Evolutionary conservation across 2,888 invertebrate species (phyloP).

Genomic region (Psylliodes chrysocephalus): DNA sequence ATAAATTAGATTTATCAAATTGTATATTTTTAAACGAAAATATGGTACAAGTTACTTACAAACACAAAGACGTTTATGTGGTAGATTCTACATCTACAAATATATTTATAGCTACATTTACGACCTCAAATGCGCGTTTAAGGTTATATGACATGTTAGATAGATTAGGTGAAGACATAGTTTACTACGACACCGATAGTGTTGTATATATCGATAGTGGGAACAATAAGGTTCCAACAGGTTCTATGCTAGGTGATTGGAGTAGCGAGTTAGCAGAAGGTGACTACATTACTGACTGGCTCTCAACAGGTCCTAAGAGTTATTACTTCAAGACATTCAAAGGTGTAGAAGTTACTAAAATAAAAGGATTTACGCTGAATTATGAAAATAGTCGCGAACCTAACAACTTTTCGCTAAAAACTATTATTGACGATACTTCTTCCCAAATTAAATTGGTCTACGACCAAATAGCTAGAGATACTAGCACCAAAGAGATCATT

Average conservation of each 20-base stretch:
- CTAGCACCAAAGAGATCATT: constrained; percentile 2
- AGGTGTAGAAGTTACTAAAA: constrained; percentile 25
- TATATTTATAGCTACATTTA: constrained; percentile 38
- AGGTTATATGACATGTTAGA: constrained; percentile 31
- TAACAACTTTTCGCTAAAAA: too few species aligned
- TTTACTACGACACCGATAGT: constrained; percentile 34
- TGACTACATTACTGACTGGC: constrained; percentile 33
- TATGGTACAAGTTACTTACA: constrained; percentile 32
- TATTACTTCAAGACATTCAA: constrained; percentile 34
- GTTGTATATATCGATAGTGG: constrained; percentile 38
- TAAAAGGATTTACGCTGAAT: constrained; percentile 29
- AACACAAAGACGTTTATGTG: constrained; percentile 36
- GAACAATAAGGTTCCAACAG: constrained; percentile 35
- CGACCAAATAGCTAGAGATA: constrained; percentile 15
- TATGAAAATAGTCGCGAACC: constrained; percentile 21
- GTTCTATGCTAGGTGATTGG: constrained; percentile 36
- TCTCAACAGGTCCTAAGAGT: constrained; percentile 31
- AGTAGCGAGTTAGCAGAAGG: constrained; percentile 30
- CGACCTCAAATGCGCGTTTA: too few species aligned
- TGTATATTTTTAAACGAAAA: constrained; percentile 28
- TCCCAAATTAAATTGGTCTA: neutral
- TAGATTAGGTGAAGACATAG: constrained; percentile 33
- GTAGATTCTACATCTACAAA: constrained; percentile 39
- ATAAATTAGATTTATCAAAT: constrained; percentile 37
- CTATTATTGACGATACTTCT: neutral